Conservation (phyloP, 2,797 vertebrate genomes). For the Sphaeramia orbicularis region DNA sequence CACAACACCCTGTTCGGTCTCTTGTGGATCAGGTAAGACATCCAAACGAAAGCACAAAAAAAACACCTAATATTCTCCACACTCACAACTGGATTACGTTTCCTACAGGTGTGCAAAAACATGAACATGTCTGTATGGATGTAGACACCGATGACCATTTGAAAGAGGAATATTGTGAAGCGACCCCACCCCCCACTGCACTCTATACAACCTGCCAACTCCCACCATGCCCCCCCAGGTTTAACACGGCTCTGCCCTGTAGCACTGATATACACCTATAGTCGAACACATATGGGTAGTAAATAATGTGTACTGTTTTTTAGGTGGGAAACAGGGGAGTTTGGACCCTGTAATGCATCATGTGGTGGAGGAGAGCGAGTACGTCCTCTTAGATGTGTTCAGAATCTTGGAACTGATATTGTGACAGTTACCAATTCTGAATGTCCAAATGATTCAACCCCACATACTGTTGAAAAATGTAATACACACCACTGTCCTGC, state of each 20-base stretch:
- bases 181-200: conserved; percentile 54
- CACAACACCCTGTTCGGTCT: conserved; percentile 88
- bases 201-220: conserved; percentile 80
- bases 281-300: conserved; percentile 9
- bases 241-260: neutral
- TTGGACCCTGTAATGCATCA: conserved; percentile 80
- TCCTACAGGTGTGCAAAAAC: conserved; percentile 82
- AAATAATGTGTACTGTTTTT: conserved; percentile 37
- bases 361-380: conserved; percentile 80
- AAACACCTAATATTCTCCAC: conserved; percentile 1
- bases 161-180: conserved; percentile 82
- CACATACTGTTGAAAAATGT: conserved; percentile 67
- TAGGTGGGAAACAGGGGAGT: conserved; percentile 81
- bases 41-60: conserved; percentile 1
- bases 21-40: conserved; percentile 92
- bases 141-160: conserved; percentile 65
- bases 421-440: conserved; percentile 52
- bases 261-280: conserved; percentile 2
- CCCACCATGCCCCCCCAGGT: conserved; percentile 89
- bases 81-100: neutral
- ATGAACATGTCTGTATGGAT: conserved; percentile 85
- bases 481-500: conserved; percentile 79
- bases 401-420: conserved; percentile 55
- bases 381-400: conserved; percentile 79
- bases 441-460: conserved; percentile 57